A percentile compares a stretch with the other conserved stretches of the same genome.
Conservation (phyloP, 1,140 invertebrate species). For the Eulimnadia texana region DNA sequence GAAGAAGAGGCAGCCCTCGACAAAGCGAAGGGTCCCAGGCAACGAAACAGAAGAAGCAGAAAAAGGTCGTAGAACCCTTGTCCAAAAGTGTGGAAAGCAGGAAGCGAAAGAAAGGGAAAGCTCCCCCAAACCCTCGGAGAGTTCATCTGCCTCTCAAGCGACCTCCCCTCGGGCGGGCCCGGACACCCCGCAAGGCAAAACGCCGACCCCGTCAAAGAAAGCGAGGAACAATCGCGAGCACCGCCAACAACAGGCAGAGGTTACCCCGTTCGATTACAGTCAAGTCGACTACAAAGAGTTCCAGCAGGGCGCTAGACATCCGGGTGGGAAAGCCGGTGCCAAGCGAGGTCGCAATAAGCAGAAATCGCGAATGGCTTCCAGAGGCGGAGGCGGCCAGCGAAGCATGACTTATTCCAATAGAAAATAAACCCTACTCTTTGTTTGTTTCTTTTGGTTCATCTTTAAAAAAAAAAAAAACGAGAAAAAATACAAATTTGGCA, state of each 20-base stretch:
- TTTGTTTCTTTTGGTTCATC: neutral
- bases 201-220: neutral
- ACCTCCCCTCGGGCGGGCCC: too few relatives aligned
- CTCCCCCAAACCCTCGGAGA: neutral
- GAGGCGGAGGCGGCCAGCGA: neutral
- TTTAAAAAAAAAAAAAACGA: neutral
- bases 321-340: neutral
- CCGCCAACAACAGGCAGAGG: neutral
- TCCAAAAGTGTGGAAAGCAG: neutral
- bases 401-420: neutral
- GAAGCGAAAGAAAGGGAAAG: neutral
- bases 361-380: neutral
- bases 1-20: neutral
- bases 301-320: neutral
- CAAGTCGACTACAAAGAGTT: conserved; percentile 13
- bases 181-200: neutral
- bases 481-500: neutral
- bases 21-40: neutral
- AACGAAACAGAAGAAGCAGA: neutral
- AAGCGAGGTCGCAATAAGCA: neutral
- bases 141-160: too few relatives aligned
- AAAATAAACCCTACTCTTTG: neutral
- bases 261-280: conserved; percentile 16
- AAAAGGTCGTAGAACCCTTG: neutral
- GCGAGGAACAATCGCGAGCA: neutral